Conservation (phyloP, 2,888 invertebrate species). For the Cephus runcator region DNA sequence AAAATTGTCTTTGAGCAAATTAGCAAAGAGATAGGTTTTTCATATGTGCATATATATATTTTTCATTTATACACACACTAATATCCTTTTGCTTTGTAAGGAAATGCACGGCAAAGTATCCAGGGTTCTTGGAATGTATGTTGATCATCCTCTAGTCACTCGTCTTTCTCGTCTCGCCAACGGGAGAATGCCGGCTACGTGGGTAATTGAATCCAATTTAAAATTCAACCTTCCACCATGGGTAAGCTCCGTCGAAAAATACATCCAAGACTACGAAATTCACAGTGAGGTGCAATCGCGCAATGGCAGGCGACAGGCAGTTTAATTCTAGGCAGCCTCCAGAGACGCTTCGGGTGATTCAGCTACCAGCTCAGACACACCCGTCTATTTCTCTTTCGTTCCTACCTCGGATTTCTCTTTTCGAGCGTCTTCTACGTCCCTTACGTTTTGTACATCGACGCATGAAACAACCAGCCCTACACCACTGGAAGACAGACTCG, state of each 20-base stretch:
- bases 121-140: too few relatives aligned
- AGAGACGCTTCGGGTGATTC: conserved; percentile 28
- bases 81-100: too few relatives aligned
- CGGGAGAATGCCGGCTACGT: not conserved
- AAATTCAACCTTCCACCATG: not conserved
- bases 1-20: too few relatives aligned
- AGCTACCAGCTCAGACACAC: conserved; percentile 21
- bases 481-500: not conserved
- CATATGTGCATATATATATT: too few relatives aligned
- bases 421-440: not conserved
- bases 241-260: not conserved
- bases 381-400: conserved; percentile 24
- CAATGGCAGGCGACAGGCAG: conserved; percentile 24
- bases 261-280: conserved; percentile 15
- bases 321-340: conserved; percentile 36
- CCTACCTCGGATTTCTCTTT: conserved; percentile 20
- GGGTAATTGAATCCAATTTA: conserved; percentile 5
- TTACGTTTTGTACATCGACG: conserved; percentile 4
- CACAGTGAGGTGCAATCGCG: conserved; percentile 13
- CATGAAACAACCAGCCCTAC: not conserved
- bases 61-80: too few relatives aligned
- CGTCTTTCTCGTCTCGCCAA: too few relatives aligned
- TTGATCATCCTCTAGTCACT: too few relatives aligned
- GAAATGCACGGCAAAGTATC: too few relatives aligned
- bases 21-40: too few relatives aligned